phyloP scores from a whole-genome alignment of 1,140 invertebrate species.

The Anastrepha obliqua region DNA sequence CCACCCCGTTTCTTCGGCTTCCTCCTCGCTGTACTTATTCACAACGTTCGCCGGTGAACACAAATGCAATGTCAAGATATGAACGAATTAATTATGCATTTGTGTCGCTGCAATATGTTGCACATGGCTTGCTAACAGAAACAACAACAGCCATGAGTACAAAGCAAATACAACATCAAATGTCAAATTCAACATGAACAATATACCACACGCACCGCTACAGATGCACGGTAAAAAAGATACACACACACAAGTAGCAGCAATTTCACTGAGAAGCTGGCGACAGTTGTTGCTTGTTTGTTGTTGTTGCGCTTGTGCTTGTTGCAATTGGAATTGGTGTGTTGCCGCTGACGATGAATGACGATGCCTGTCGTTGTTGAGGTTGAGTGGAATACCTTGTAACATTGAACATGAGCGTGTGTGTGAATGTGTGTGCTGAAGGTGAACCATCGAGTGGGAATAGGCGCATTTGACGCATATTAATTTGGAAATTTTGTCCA shows the following conservation, averaged over 20 bases:
- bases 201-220: slow-evolving; percentile 38
- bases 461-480: slow-evolving; percentile 36
- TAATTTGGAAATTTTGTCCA: slow-evolving; percentile 23
- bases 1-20: too few relatives aligned
- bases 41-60: neutral
- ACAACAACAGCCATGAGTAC: neutral
- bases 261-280: neutral
- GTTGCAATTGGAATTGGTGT: neutral
- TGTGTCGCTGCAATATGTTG: slow-evolving; percentile 45
- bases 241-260: neutral
- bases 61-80: slow-evolving; percentile 13
- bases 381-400: neutral
- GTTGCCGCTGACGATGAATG: neutral
- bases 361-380: neutral
- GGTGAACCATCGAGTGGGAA: neutral
- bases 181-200: slow-evolving; percentile 40
- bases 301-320: neutral
- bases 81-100: slow-evolving; percentile 51
- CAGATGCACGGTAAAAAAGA: neutral
- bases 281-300: neutral
- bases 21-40: neutral
- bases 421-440: neutral
- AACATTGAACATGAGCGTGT: too few relatives aligned
- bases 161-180: slow-evolving; percentile 20
- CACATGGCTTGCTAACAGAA: neutral